Base-by-base conservation (phyloP, 2,888 invertebrate genomes). In the Caenorhabditis sp. region DNA sequence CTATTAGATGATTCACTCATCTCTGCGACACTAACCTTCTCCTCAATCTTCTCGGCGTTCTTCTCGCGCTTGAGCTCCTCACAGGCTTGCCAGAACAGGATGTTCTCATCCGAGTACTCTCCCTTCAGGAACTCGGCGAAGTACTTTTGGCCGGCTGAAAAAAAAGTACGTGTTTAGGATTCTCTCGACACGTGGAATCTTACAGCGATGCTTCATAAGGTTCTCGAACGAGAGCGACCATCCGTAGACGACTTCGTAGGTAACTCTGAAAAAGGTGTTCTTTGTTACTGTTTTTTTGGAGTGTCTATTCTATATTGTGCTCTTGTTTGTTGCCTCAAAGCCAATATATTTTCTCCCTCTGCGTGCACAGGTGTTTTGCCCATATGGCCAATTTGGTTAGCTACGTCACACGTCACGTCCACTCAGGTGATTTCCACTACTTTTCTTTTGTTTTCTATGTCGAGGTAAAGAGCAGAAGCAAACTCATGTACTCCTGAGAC, bases 1-100 rank as follows among this genome's bases (percentile, higher is more conserved):
- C 61, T 31, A 68, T 74, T 64, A 58, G n/a, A 44, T 75, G 56
- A 75, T 58, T 68, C 68, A 66, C 22, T 19, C 5, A 56, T 47
- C 12, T 19, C 19, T 47, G 47, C 6, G 6, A 28, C 16, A 68
- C 79, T 51, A 1, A 88, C 85, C 86, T 97, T 97, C 94, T 97
- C 97, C 94, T 98, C 98, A 90, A 98, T 95, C 64, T 95, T 95
- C 93, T 96, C 96, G 72, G 96, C 95, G 94, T 96, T 96, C 90
- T 95, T 95, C 94, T 98, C 98, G 89, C 95, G 95, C 94, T 98
- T 88, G 66, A 89, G 66, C 63, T 89, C 88, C 64, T 89, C 88
- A 73, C 88, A 88, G 2, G 89, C 89, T 44, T 88, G 88, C 90
- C 90, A 91, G 83, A 91, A 91, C 19, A 91, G 80, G 41, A 91